Evolutionary conservation across 2,797 vertebrate genomes (phyloP), one percentile per base, ranked within the genome.

Genomic region (Rhynchotus rufescens): DNA sequence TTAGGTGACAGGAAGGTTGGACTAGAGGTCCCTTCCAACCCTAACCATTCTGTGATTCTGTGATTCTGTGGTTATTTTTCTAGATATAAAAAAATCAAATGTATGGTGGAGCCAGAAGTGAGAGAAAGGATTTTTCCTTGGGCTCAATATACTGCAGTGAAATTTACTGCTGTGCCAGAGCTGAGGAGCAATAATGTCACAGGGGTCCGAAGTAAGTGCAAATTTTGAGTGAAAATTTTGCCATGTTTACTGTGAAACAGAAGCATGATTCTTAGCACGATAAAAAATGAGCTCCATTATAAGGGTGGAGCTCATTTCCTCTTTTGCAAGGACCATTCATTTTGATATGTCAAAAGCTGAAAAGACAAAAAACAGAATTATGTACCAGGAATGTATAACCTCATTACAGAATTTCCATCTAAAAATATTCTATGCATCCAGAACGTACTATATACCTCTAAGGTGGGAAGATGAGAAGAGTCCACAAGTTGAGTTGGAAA

Each of bases 141-240:
- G 40, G 54, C 90, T 54, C 62, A 45, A 47, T 82, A 86, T 73
- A 80, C 67, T 79, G 79, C 79, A 94, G 62, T 59, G 68, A 86
- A 94, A 88, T 88, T 86, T 79, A 64, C 52, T 84, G 2, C 68
- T 84, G 47, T 80, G 49, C 59, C 88, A 88, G 36, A 80, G 77
- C 17, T 68, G 82, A 90, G 47, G 60, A 81, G 6, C 25, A 76
- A 20, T 15, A 8, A 86, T 91, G 84, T 84, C 65, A 93, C 54
- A 71, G 49, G 75, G 59, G 54, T 85, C 49, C 28, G 0, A 10
- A 28, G 38, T 80, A 80, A 94, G 51, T 26, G 19, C 51, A 73
- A 69, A 57, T 86, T 88, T 89, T 38, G 67, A 54, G 64, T 81
- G 71, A 73, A 60, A 60, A 84, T 78, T 5, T 2, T 73, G 21